Evolutionary conservation across 2,888 invertebrate genomes (phyloP).

Genomic region (Drosophila ezoana): DNA sequence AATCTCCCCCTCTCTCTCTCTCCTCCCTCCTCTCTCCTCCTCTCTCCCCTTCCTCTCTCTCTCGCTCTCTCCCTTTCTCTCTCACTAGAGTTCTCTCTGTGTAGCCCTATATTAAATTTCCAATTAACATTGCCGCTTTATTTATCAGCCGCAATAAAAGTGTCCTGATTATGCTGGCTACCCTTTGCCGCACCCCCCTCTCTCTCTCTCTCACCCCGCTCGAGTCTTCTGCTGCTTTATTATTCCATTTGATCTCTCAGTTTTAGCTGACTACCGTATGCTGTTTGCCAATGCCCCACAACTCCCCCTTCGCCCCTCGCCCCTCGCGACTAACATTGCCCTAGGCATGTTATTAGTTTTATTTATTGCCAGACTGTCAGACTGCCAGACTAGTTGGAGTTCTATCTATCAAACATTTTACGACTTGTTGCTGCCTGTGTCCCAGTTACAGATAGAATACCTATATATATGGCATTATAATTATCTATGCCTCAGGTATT

Average conservation of each 20-base stretch:
- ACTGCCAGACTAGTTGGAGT: constrained; percentile 29
- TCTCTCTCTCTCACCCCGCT: neutral
- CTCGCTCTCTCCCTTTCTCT: neutral
- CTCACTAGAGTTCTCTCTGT: neutral
- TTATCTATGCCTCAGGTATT: constrained; percentile 56
- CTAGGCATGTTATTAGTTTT: constrained; percentile 60
- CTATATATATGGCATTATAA: constrained; percentile 39
- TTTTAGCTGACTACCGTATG: constrained; percentile 27
- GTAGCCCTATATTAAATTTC: constrained; percentile 76
- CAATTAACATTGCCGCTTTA: constrained; percentile 81
- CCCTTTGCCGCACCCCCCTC: neutral
- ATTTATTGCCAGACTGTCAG: constrained; percentile 63
- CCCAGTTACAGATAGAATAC: neutral
- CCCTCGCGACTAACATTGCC: neutral
- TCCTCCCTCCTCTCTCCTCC: constrained; percentile 3
- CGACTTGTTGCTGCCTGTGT: constrained; percentile 29
- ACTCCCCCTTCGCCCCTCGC: neutral
- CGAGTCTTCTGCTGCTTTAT: constrained; percentile 22
- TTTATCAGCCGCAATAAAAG: constrained; percentile 82
- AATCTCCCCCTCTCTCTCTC: neutral
- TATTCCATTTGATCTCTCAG: constrained; percentile 59
- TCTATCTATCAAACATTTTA: constrained; percentile 61
- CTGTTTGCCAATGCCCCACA: constrained; percentile 19
- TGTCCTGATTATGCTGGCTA: constrained; percentile 74
- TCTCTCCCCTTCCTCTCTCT: neutral